Evolutionary conservation across 2,888 invertebrate species (phyloP).

Genomic region (Iselma pallidipennis): DNA sequence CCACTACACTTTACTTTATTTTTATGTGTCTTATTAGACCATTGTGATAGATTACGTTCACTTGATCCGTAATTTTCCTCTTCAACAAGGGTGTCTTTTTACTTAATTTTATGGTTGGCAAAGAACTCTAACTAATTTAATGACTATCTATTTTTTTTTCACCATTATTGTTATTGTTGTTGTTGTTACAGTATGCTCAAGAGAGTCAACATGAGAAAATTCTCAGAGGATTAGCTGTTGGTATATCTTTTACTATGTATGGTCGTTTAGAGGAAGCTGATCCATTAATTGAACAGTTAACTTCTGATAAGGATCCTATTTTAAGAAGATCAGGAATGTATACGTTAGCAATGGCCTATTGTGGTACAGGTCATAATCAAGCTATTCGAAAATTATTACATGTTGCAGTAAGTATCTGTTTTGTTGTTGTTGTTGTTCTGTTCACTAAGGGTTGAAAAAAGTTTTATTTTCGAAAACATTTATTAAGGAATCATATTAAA

Average conservation of each 20-base stretch:
- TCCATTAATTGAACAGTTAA: slow-evolving; percentile 84
- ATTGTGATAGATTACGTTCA: no score
- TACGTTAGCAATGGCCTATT: slow-evolving; percentile 97
- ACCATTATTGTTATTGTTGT: no score
- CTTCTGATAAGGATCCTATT: slow-evolving; percentile 93
- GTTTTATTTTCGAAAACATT: background rate
- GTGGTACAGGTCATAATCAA: slow-evolving; percentile 96
- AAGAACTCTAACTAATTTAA: background rate
- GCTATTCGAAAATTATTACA: slow-evolving; percentile 94
- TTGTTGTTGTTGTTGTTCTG: background rate
- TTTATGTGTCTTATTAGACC: no score
- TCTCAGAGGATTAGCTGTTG: slow-evolving; percentile 93
- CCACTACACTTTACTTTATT: background rate
- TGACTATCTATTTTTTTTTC: background rate
- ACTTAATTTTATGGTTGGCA: background rate
- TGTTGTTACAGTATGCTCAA: slow-evolving; percentile 72
- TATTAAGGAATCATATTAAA: background rate
- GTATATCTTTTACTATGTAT: slow-evolving; percentile 96
- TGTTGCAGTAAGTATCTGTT: slow-evolving; percentile 76
- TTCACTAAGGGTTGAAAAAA: background rate
- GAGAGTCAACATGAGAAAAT: slow-evolving; percentile 99
- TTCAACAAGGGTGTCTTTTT: background rate
- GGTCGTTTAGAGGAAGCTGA: slow-evolving; percentile 97
- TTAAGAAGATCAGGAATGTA: slow-evolving; percentile 96
- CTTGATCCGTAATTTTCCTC: no score